These are phyloP conservation scores for Carassius gibelio DNA, from an alignment of 2,113 vertebrate genomes.

Conservation along the genomic window DNA sequence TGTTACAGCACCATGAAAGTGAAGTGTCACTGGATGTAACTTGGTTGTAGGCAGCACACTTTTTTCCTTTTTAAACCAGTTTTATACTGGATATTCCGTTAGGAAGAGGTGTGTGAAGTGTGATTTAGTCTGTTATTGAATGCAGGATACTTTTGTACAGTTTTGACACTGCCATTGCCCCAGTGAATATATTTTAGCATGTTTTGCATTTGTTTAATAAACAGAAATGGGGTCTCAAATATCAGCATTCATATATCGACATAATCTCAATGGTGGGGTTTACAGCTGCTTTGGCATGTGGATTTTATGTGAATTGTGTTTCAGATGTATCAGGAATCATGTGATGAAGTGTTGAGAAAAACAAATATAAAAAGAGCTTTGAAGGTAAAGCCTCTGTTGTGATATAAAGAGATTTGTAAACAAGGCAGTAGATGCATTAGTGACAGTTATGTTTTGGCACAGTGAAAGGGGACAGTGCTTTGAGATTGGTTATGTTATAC, in stretches of 20 bases:
- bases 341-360: too few species aligned
- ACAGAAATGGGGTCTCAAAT: background rate
- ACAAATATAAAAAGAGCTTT: background rate
- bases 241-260: background rate
- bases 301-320: background rate
- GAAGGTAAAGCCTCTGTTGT: background rate
- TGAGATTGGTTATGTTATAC: too few species aligned
- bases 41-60: background rate
- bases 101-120: background rate
- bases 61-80: background rate
- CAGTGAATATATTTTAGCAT: background rate
- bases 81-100: background rate
- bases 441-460: background rate
- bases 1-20: background rate
- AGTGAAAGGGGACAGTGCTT: too few species aligned
- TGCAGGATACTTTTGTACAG: background rate
- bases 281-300: background rate
- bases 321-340: background rate
- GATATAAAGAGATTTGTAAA: background rate
- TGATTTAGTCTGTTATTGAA: background rate
- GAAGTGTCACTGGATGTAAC: background rate
- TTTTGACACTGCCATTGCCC: background rate
- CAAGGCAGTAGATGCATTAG: background rate
- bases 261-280: background rate
- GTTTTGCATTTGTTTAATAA: background rate